Evolutionary conservation across 2,113 vertebrate species (phyloP).

Genomic region (Mirza zaza): DNA sequence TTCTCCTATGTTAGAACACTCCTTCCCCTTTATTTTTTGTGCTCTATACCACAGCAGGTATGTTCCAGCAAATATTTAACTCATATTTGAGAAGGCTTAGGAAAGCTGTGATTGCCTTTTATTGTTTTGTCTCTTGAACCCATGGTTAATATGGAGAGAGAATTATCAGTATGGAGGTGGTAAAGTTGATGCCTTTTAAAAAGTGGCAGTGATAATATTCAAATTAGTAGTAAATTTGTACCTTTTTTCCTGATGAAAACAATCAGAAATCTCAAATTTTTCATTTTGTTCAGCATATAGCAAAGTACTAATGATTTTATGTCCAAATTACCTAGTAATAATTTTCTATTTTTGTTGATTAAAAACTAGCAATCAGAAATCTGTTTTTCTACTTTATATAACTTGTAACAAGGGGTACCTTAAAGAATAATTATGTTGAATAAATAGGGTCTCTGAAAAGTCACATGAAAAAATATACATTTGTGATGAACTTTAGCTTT

Average conservation of each 20-base stretch:
- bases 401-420: conserved; percentile 11
- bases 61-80: neutral
- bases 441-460: neutral
- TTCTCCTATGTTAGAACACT: neutral
- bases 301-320: conserved; percentile 4
- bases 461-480: neutral
- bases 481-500: neutral
- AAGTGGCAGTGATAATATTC: neutral
- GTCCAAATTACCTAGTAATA: conserved; percentile 4
- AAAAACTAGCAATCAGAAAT: neutral
- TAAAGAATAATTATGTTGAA: conserved; percentile 4
- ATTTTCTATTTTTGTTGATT: conserved; percentile 12
- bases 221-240: conserved; percentile 21
- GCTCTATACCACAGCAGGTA: neutral
- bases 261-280: neutral
- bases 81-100: neutral
- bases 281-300: neutral
- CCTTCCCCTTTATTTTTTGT: neutral
- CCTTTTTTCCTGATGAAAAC: neutral
- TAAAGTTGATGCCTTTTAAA: conserved; percentile 1
- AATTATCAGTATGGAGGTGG: neutral
- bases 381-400: neutral
- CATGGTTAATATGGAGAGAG: neutral
- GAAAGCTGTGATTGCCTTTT: conserved; percentile 14
- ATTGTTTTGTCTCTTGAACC: neutral